Evolutionary conservation across 2,888 invertebrate genomes (phyloP).

Genomic region (Tipula helvola): DNA sequence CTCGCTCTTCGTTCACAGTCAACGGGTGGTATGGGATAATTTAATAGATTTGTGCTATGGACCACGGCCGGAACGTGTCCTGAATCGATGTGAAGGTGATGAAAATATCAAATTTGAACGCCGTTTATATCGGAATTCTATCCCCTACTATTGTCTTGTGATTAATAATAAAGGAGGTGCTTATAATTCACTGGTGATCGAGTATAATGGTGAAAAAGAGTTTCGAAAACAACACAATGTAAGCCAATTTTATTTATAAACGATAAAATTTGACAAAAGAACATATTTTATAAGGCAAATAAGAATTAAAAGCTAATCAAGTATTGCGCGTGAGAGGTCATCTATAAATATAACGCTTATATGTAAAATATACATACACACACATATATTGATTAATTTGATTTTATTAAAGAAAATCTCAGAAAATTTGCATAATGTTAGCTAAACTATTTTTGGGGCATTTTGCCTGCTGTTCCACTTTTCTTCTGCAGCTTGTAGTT

Average conservation of each 20-base stretch:
- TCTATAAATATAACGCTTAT: too few species aligned
- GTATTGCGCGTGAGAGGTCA: too few species aligned
- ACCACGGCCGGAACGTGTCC: not conserved
- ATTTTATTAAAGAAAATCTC: too few species aligned
- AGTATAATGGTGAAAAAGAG: not conserved
- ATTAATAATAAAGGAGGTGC: not conserved
- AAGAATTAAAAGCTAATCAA: too few species aligned
- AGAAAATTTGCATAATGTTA: too few species aligned
- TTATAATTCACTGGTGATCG: not conserved
- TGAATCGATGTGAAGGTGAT: not conserved
- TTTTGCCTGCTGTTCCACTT: too few species aligned
- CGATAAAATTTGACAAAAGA: too few species aligned
- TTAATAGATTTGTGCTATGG: not conserved
- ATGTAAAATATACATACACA: too few species aligned
- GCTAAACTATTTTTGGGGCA: too few species aligned
- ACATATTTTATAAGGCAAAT: too few species aligned
- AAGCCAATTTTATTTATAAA: not conserved
- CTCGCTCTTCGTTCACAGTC: not conserved
- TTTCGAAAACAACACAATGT: not conserved
- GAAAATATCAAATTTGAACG: not conserved
- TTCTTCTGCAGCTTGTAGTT: too few species aligned
- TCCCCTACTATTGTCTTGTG: not conserved
- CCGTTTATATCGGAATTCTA: not conserved
- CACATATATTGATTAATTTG: too few species aligned
- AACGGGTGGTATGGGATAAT: not conserved